Conservation (phyloP, 2,888 invertebrate genomes). For the Parnassius apollo region DNA sequence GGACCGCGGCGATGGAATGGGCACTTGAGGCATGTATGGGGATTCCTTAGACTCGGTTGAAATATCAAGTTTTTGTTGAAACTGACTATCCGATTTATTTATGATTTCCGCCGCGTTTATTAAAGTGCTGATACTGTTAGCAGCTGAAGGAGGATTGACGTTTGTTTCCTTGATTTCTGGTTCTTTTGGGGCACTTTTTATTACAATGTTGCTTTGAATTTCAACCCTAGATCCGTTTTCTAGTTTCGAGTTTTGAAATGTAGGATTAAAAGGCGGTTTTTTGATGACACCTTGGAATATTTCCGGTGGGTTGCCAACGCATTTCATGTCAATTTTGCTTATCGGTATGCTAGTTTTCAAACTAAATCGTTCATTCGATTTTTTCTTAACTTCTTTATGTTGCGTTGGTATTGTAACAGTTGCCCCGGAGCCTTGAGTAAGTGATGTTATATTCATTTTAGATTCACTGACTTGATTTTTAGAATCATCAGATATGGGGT, state of each 20-base stretch:
- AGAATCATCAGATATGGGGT: slow-evolving; percentile 40
- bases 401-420: slow-evolving; percentile 50
- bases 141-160: slow-evolving; percentile 32
- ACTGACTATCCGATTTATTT: slow-evolving; percentile 56
- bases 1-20: slow-evolving; percentile 35
- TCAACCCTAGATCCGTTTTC: slow-evolving; percentile 52
- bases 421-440: slow-evolving; percentile 59
- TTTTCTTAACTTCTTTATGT: slow-evolving; percentile 56
- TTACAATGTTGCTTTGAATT: slow-evolving; percentile 70
- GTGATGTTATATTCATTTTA: slow-evolving; percentile 59
- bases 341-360: slow-evolving; percentile 76
- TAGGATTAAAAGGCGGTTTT: slow-evolving; percentile 44
- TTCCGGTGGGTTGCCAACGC: slow-evolving; percentile 55
- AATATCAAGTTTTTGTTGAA: slow-evolving; percentile 51
- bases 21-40: slow-evolving; percentile 14
- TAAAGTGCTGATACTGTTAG: slow-evolving; percentile 54
- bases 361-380: slow-evolving; percentile 63
- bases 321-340: slow-evolving; percentile 73
- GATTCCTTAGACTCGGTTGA: slow-evolving; percentile 35
- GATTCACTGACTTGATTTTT: slow-evolving; percentile 44
- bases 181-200: slow-evolving; percentile 59
- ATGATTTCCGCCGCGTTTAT: slow-evolving; percentile 65
- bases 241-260: slow-evolving; percentile 42
- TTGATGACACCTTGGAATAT: slow-evolving; percentile 42
- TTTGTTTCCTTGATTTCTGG: slow-evolving; percentile 38